phyloP scores from a whole-genome alignment of 2,113 vertebrate species.

The Campylomormyrus numenius region DNA sequence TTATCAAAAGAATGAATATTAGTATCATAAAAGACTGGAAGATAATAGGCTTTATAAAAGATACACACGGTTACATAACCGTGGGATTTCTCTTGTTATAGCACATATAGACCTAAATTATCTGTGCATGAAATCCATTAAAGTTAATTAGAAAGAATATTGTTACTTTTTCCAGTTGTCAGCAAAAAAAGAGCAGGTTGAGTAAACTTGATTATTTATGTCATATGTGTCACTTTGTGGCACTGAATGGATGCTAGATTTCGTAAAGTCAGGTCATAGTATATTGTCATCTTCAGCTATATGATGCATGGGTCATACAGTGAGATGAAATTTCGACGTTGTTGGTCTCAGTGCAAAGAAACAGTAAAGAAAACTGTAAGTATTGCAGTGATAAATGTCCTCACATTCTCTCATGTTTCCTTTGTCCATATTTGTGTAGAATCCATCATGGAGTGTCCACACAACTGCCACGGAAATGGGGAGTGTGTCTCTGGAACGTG shows the following conservation, averaged over 20 bases:
- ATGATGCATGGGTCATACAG: neutral
- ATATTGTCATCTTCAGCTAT: neutral
- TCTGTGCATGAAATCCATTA: neutral
- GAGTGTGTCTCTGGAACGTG: conserved; percentile 94
- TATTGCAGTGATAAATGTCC: neutral
- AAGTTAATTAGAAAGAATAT: neutral
- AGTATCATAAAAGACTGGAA: neutral
- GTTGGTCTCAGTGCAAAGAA: neutral
- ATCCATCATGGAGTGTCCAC: conserved; percentile 88
- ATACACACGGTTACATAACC: neutral
- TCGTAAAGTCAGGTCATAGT: neutral
- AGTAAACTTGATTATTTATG: neutral
- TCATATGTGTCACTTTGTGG: neutral
- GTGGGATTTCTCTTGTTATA: neutral
- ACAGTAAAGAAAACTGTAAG: neutral
- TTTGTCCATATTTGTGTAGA: conserved; percentile 61
- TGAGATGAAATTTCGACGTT: neutral
- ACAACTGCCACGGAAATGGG: conserved; percentile 95
- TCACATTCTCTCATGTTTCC: neutral
- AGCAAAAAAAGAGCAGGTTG: neutral
- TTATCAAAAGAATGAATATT: neutral
- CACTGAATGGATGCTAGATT: neutral
- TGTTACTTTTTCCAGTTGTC: neutral
- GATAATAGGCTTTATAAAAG: neutral
- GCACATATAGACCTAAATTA: neutral